Evolutionary conservation across 1,140 invertebrate species (phyloP).

Genomic region (Melipona quadrifasciata): DNA sequence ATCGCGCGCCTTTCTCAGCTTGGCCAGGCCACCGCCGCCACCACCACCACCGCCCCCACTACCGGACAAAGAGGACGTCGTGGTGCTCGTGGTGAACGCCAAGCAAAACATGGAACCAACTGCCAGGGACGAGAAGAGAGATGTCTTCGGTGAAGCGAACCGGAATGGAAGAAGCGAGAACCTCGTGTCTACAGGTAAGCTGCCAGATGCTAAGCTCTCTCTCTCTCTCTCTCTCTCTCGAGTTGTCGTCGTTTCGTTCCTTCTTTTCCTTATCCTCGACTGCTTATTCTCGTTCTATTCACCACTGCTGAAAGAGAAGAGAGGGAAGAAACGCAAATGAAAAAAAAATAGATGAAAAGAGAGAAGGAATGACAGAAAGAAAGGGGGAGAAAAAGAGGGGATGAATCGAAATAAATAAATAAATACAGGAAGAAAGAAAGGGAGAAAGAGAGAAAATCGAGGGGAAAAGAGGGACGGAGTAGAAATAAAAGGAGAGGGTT

Average conservation of each 20-base stretch:
- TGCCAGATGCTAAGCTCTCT: no score
- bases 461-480: background rate
- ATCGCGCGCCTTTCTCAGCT: conserved; percentile 59
- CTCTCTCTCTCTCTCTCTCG: background rate
- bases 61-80: conserved; percentile 74
- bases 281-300: background rate
- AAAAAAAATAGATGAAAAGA: background rate
- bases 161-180: conserved; percentile 71
- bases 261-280: background rate
- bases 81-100: conserved; percentile 67
- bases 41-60: conserved; percentile 80
- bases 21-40: conserved; percentile 76
- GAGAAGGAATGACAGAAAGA: no score
- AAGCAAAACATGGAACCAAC: conserved; percentile 60
- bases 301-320: background rate
- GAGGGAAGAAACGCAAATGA: background rate
- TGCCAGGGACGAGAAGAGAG: conserved; percentile 67
- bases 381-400: background rate
- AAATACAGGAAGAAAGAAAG: background rate
- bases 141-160: conserved; percentile 32
- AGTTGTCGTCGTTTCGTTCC: background rate
- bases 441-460: background rate
- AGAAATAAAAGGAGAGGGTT: background rate
- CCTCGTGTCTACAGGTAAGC: conserved; percentile 32
- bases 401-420: background rate